phyloP scores from a whole-genome alignment of 2,888 invertebrate genomes.

The Gryllus longicercus region DNA sequence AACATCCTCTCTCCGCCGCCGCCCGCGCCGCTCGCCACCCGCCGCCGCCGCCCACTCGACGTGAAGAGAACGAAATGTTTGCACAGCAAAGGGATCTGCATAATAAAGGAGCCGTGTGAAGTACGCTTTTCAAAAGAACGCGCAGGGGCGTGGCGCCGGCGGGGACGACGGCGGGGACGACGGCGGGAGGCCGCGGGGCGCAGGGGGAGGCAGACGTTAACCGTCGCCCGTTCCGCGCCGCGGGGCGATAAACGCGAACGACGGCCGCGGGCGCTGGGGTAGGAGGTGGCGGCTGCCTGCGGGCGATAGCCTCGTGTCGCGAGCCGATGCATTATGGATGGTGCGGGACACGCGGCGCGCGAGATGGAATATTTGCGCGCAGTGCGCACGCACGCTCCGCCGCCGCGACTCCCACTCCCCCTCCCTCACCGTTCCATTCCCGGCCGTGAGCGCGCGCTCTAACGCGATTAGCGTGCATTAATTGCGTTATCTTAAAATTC shows the following conservation, averaged over 20 bases:
- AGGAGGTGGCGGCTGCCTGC: not conserved
- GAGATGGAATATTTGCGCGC: not conserved
- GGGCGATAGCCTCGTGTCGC: too few species aligned
- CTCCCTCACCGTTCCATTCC: not conserved
- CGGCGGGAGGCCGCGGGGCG: not conserved
- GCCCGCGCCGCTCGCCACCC: not conserved
- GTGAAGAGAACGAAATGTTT: constrained; percentile 17
- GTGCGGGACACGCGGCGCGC: not conserved
- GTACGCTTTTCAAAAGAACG: constrained; percentile 10
- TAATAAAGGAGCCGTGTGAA: constrained; percentile 17
- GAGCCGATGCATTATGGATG: not conserved
- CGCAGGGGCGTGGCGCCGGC: not conserved
- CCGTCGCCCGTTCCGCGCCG: not conserved
- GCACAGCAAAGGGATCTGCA: constrained; percentile 10
- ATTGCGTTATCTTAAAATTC: constrained; percentile 9
- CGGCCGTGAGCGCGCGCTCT: not conserved
- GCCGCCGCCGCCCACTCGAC: not conserved
- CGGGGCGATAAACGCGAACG: not conserved
- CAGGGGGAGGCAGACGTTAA: not conserved
- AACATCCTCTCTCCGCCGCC: not conserved
- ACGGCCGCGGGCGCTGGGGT: not conserved
- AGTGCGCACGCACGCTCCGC: not conserved
- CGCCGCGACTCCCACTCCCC: not conserved
- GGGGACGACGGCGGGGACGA: not conserved
- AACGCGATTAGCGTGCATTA: not conserved